Evolutionary conservation across 2,888 invertebrate genomes (phyloP).

Genomic region (Antitype chi): DNA sequence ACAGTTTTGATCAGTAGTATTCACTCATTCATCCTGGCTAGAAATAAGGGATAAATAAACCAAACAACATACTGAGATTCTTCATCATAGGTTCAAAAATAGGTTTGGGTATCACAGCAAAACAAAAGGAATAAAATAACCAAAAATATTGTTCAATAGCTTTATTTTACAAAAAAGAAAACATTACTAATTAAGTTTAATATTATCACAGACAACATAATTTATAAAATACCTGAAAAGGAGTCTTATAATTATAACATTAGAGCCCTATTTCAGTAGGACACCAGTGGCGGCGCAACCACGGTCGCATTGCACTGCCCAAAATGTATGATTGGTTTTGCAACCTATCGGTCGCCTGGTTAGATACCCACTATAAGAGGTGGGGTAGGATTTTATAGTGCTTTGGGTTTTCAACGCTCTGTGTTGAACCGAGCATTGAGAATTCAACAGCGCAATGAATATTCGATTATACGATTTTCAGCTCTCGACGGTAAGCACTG

Average conservation of each 20-base stretch:
- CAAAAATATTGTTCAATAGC: slow-evolving; percentile 73
- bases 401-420: too few species aligned
- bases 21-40: too few species aligned
- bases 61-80: slow-evolving; percentile 48
- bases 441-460: too few species aligned
- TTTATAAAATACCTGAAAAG: slow-evolving; percentile 73
- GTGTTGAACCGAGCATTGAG: too few species aligned
- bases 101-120: slow-evolving; percentile 55
- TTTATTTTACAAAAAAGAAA: slow-evolving; percentile 71
- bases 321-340: not conserved
- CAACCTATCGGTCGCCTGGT: not conserved
- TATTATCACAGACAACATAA: slow-evolving; percentile 87
- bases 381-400: too few species aligned
- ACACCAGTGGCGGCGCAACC: not conserved
- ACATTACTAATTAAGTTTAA: slow-evolving; percentile 73
- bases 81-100: not conserved
- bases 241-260: slow-evolving; percentile 63
- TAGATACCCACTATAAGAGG: not conserved
- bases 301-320: not conserved
- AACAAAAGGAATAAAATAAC: slow-evolving; percentile 78
- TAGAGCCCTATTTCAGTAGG: not conserved
- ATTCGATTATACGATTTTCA: too few species aligned
- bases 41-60: slow-evolving; percentile 1
- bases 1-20: not conserved
- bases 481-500: too few species aligned